phyloP scores from a whole-genome alignment of 2,797 vertebrate genomes.

The Diglossa cyanea region DNA sequence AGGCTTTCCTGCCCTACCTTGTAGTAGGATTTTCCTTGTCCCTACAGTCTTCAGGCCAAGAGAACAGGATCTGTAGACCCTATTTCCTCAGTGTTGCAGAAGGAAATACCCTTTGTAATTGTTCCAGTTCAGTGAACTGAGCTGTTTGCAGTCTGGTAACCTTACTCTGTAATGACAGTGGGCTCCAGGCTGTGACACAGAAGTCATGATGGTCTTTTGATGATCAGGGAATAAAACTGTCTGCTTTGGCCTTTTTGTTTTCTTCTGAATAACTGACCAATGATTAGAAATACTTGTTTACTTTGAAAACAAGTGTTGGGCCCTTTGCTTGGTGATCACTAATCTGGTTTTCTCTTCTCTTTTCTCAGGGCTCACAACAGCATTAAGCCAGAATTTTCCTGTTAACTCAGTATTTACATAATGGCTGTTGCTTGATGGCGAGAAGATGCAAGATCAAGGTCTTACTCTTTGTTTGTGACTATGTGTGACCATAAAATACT shows the following conservation, averaged over 20 bases:
- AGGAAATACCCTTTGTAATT: background rate
- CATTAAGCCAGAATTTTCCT: slow-evolving; percentile 68
- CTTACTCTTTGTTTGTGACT: slow-evolving; percentile 70
- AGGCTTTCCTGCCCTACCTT: background rate
- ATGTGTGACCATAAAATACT: slow-evolving; percentile 65
- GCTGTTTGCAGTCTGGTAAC: background rate
- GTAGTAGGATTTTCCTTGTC: background rate
- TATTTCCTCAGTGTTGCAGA: background rate
- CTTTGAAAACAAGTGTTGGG: background rate
- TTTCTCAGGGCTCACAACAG: slow-evolving; percentile 80
- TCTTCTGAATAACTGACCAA: background rate
- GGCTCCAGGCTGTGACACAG: background rate
- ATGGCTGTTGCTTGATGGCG: slow-evolving; percentile 61
- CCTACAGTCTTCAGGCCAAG: background rate
- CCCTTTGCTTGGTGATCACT: background rate
- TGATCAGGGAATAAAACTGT: background rate
- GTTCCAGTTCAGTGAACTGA: background rate
- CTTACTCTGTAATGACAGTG: background rate
- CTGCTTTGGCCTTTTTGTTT: background rate
- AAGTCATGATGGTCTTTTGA: background rate
- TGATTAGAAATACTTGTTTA: background rate
- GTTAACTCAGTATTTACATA: slow-evolving; percentile 58
- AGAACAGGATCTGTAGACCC: background rate
- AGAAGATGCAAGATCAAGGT: slow-evolving; percentile 67
- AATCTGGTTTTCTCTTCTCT: slow-evolving; percentile 23